Base-by-base conservation (phyloP, 92 coral and sea anemone species). In the Hydrozoanthus gracilis region DNA sequence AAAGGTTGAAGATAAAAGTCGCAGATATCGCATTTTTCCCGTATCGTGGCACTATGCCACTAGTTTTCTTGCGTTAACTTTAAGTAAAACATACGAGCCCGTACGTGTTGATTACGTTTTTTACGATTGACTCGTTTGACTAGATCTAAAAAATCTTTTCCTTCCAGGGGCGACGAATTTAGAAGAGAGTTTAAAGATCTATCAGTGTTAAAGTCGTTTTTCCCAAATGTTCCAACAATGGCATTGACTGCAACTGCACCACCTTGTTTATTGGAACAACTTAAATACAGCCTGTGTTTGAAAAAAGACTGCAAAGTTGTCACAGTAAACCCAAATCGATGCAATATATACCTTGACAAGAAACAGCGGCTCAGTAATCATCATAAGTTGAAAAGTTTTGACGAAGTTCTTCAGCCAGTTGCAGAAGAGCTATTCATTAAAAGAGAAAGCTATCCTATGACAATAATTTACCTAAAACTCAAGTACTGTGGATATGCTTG, bases 181-280 rank as follows among this genome's bases (percentile, higher is more conserved):
- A 92, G 92, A 75, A 86, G 47, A 13, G 94, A 91, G 13, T 91
- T 88, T 39, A 88, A 91, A 65, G 92, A 73, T 76, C 64, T 88
- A 47, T 88, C 94, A n/a, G 83, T 85, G 15, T 51, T 91, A 56
- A 89, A 84, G 47, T 91, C 91, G 6, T 86, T 78, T 79, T 84
- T 88, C 44, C 91, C 91, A 7, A 65, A 60, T 72, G 87, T 88
- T 39, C 91, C 94, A 35, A 77, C 74, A 61, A 5, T 88, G 83
- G 94, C 94, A 58, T 90, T 88, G 10, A 88, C 94, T 61, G 94
- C 94, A 73, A 91, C 90, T 50, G 89, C 94, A 70, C 89, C 94
- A 55, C 91, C 94, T 70, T 86, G 67, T 73, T 54, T 91, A 58
- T 56, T 86, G 47, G 77, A 49, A 60, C 80, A 79, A 6, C 77